Evolutionary conservation across 2,797 vertebrate genomes (phyloP).

Genomic region (Syncerus caffer): DNA sequence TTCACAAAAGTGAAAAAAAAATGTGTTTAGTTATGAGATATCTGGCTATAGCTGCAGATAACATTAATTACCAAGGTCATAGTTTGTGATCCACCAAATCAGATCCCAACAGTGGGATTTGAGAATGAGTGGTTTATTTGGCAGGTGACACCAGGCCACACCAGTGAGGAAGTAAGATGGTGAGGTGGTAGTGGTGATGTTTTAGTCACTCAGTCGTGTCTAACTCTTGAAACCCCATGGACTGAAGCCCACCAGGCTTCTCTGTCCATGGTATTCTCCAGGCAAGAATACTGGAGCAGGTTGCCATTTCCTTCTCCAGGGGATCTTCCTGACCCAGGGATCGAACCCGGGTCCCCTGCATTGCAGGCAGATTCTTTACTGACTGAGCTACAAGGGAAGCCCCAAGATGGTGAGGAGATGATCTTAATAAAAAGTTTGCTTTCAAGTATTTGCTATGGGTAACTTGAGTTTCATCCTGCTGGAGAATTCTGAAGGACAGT

Average conservation of each 20-base stretch:
- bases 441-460: neutral
- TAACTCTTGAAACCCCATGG: neutral
- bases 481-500: neutral
- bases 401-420: neutral
- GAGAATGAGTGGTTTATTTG: neutral
- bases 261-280: neutral
- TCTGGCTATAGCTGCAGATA: neutral
- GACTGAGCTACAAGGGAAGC: neutral
- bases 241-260: neutral
- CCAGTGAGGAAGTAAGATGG: neutral
- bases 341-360: fast-evolving
- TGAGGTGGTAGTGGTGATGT: neutral
- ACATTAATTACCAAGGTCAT: neutral
- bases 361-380: neutral
- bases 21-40: neutral
- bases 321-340: neutral
- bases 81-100: neutral
- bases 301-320: neutral
- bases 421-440: neutral
- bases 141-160: neutral
- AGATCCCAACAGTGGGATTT: neutral
- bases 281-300: neutral
- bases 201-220: neutral
- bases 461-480: neutral
- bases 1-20: neutral